A percentile compares a stretch with the other conserved stretches of the same genome.
Conservation (phyloP, 2,113 vertebrate species). For the Sciurus niger region DNA sequence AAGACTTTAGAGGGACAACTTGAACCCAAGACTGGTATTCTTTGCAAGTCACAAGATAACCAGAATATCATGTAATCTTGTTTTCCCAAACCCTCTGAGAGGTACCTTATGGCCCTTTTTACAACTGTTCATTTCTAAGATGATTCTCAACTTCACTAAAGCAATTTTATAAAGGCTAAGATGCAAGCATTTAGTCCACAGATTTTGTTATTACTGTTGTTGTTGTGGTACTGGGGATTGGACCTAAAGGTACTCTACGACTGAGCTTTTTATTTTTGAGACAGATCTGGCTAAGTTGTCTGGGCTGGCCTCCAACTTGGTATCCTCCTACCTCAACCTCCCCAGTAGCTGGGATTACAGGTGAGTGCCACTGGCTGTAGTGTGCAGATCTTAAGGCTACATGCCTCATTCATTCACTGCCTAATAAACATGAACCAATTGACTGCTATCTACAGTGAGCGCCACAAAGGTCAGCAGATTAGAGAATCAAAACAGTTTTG, state of each 20-base stretch:
- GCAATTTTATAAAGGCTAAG: not conserved
- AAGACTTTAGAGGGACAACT: not conserved
- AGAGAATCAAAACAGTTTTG: not conserved
- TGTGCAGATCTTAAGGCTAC: not conserved
- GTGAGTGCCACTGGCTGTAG: not conserved
- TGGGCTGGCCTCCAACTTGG: no score
- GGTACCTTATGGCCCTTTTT: not conserved
- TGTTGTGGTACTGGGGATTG: no score
- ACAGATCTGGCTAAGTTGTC: no score
- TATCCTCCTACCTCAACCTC: no score
- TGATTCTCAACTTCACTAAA: not conserved
- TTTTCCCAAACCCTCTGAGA: not conserved
- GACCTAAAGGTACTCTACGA: no score
- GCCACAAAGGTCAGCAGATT: not conserved
- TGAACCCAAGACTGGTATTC: slow-evolving; percentile 11
- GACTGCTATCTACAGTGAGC: not conserved
- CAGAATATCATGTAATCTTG: not conserved
- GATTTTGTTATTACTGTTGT: not conserved
- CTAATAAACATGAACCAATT: not conserved
- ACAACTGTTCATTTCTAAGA: not conserved
- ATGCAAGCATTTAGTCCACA: not conserved
- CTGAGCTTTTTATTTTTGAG: no score
- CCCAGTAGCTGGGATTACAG: no score
- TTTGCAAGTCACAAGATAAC: not conserved
- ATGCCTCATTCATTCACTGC: not conserved